Conservation (phyloP, 2,797 vertebrate genomes). For the Tachyglossus aculeatus region DNA sequence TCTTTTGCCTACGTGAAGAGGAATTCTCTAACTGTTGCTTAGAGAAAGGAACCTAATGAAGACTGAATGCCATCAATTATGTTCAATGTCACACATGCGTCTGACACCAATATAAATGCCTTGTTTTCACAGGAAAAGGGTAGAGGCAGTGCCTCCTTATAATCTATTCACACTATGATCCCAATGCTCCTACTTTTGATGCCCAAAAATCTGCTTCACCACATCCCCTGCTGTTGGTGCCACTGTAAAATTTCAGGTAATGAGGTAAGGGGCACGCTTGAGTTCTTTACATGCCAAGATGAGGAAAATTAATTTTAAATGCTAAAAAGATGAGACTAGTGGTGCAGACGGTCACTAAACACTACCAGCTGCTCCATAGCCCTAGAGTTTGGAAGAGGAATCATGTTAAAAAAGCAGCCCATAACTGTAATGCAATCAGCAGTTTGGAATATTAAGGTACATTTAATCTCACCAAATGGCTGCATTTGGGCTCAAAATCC, state of each 20-base stretch:
- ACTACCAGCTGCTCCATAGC: slow-evolving; percentile 61
- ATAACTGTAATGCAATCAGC: slow-evolving; percentile 5
- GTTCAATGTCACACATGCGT: slow-evolving; percentile 15
- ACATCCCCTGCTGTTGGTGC: slow-evolving; percentile 24
- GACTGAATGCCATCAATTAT: not conserved
- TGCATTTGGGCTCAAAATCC: no score
- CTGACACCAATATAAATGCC: slow-evolving; percentile 27
- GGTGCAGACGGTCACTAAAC: slow-evolving; percentile 61
- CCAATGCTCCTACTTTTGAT: slow-evolving; percentile 13
- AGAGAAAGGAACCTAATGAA: not conserved
- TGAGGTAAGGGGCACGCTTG: slow-evolving; percentile 56
- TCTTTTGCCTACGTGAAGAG: not conserved
- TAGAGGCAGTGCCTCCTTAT: not conserved
- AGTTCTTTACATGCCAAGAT: slow-evolving; percentile 60
- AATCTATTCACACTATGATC: slow-evolving; percentile 6
- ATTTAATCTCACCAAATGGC: not conserved
- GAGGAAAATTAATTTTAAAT: slow-evolving; percentile 74
- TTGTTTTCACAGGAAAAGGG: slow-evolving; percentile 9
- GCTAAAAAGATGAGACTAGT: slow-evolving; percentile 61
- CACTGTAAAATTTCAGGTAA: slow-evolving; percentile 65
- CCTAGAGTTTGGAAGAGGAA: slow-evolving; percentile 49
- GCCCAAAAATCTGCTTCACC: slow-evolving; percentile 34
- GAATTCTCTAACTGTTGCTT: no score
- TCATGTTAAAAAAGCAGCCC: slow-evolving; percentile 35
- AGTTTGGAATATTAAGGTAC: not conserved